Conservation (phyloP, 53 echinoderm and acorn worm genomes). For the Pentamera pediparva region DNA sequence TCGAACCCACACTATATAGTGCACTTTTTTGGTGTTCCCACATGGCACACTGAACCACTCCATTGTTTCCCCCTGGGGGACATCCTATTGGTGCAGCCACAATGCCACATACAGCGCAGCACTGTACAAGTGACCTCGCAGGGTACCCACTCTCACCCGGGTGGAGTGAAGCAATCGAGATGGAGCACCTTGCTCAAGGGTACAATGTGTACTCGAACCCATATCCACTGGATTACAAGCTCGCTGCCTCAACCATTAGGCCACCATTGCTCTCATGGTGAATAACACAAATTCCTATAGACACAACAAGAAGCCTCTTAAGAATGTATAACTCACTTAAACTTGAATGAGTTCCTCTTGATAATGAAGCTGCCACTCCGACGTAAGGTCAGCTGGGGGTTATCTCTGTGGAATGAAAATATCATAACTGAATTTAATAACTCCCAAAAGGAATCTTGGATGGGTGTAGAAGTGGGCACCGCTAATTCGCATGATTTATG, state of each 20-base stretch:
- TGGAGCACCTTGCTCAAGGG: no score
- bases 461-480: neutral
- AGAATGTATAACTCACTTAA: constrained; percentile 10
- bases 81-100: no score
- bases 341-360: constrained; percentile 12
- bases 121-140: no score
- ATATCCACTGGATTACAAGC: neutral
- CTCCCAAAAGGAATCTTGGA: neutral
- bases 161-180: no score
- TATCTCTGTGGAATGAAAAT: constrained; percentile 21
- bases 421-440: neutral
- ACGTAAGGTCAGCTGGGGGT: constrained; percentile 3
- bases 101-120: no score
- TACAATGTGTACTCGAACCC: no score
- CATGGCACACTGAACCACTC: neutral
- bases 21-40: no score
- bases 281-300: no score
- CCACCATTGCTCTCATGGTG: neutral
- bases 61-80: neutral
- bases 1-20: no score
- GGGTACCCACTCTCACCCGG: no score
- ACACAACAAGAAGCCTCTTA: no score
- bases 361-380: constrained; percentile 24
- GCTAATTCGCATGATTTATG: no score
- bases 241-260: neutral